A percentile compares a stretch with the other conserved stretches of the same genome.
Evolutionary conservation across 2,888 invertebrate species (phyloP).

Genomic region (Latrodectus elegans): DNA sequence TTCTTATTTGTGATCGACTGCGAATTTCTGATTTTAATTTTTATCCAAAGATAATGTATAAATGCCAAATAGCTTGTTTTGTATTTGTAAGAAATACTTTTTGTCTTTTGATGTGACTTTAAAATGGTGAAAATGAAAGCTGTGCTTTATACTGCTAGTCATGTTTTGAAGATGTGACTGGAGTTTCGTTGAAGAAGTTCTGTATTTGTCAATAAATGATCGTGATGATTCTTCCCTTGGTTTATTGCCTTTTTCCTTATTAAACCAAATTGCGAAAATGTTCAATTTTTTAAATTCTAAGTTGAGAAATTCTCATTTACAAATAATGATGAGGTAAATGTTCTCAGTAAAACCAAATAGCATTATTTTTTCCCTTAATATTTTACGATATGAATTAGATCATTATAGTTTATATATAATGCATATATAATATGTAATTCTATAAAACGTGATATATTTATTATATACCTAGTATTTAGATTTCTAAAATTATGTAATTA

Average conservation of each 20-base stretch:
- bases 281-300: not conserved
- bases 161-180: constrained; percentile 32
- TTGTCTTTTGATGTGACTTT: constrained; percentile 14
- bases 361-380: no score
- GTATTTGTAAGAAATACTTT: constrained; percentile 42
- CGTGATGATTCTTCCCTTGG: constrained; percentile 11
- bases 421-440: no score
- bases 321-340: not conserved
- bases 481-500: no score
- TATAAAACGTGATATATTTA: no score
- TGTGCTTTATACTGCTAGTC: constrained; percentile 61
- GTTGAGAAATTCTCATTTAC: not conserved
- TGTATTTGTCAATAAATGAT: constrained; percentile 31
- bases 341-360: not conserved
- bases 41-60: not conserved
- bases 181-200: constrained; percentile 26
- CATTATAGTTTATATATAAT: no score
- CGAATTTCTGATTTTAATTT: not conserved
- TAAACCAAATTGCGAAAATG: not conserved
- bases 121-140: constrained; percentile 35
- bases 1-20: not conserved
- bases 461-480: no score
- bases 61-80: constrained; percentile 21
- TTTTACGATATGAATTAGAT: no score
- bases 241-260: not conserved